Conservation (phyloP, 2,113 vertebrate species). For the Brachyistius frenatus region DNA sequence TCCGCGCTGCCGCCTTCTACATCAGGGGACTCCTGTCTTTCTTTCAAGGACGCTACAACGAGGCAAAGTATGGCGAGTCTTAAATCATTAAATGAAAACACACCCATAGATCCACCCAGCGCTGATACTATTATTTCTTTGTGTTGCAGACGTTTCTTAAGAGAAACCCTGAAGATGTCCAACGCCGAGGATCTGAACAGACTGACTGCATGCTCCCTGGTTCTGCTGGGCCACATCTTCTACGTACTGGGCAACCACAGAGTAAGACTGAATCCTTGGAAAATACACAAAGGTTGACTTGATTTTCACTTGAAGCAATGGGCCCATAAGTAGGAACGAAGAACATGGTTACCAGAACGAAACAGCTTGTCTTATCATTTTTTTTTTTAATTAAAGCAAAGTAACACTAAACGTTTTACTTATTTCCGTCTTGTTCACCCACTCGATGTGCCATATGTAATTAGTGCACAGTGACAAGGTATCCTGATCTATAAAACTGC, state of each 20-base stretch:
- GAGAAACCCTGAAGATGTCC: conserved; percentile 99
- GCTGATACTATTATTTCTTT: background rate
- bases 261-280: conserved; percentile 81
- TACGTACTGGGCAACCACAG: conserved; percentile 97
- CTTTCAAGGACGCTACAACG: conserved; percentile 98
- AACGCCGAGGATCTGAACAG: conserved; percentile 98
- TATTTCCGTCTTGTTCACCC: background rate
- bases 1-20: conserved; percentile 96
- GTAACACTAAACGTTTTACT: background rate
- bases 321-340: background rate
- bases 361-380: background rate
- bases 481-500: background rate
- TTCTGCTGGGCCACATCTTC: conserved; percentile 98
- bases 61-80: conserved; percentile 91
- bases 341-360: background rate
- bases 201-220: conserved; percentile 95
- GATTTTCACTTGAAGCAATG: background rate
- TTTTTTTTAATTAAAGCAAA: background rate
- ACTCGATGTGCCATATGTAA: background rate
- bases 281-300: background rate
- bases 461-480: background rate
- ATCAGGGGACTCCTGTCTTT: conserved; percentile 98
- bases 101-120: too few species aligned
- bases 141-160: conserved; percentile 89
- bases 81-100: background rate